Base-by-base conservation (phyloP, 2,113 vertebrate genomes). In the Myrmophylax atrothorax region DNA sequence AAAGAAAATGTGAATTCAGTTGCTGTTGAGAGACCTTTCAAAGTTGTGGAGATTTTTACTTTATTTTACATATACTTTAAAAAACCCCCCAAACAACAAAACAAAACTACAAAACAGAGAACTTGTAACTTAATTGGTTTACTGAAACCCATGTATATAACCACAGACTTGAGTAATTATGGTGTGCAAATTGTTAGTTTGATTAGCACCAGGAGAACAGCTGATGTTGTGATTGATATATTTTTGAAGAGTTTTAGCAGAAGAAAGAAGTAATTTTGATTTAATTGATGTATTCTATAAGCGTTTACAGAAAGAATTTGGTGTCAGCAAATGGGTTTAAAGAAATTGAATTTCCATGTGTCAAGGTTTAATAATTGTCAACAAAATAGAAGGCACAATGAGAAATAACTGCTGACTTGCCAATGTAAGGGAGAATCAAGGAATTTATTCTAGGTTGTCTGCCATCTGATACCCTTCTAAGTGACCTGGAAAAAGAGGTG, bases 151-250 rank as follows among this genome's bases (percentile, higher is more conserved):
- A 4, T 9, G 26, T 72, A 29, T 55, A 33, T 56, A 66, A 72
- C 25, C 44, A 35, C 31, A 53, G 38, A 23, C n/a, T 59, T 77
- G 49, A 73, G 20, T 73, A 37, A 19, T 5, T 38, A 10, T 19
- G 19, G 14, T n/a, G 14, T 56, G 22, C 29, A 58, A 67, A 20
- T 25, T 42, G 6, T 67, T 62, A 23, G 17, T 62, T 67, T 67
- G 6, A 6, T 59, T 64, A 26, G 7, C 26, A n/a, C 11, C 7
- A n/a, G 72, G n/a, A 63, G 16, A 62, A 35, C 40, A 56, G 42
- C 37, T 47, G 47, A 28, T 42, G 8, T 19, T 46, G n/a, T 37
- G 10, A 2, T 9, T 8, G 25, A 47, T 5, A 8, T 0, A 1
- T 35, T 81, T 91, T 37, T 5, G 9, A 68, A 35, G 58, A 17